Evolutionary conservation across 2,888 invertebrate genomes (phyloP).

Genomic region (Ophion ellenae): DNA sequence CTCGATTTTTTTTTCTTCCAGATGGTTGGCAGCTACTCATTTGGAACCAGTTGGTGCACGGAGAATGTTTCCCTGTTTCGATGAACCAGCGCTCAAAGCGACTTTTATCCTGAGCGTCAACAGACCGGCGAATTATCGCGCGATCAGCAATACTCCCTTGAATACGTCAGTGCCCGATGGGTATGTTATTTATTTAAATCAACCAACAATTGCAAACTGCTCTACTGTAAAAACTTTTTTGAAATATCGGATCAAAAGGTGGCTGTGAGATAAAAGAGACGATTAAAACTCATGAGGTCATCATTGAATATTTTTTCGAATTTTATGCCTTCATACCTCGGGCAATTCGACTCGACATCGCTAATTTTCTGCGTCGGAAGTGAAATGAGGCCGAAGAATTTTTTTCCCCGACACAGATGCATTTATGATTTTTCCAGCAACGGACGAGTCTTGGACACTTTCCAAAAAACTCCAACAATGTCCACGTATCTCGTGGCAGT

Average conservation of each 20-base stretch:
- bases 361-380: neutral
- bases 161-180: slow-evolving; percentile 68
- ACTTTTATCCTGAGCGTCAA: slow-evolving; percentile 85
- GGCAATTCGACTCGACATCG: neutral
- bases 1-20: slow-evolving; percentile 69
- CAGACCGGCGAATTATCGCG: slow-evolving; percentile 77
- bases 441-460: slow-evolving; percentile 76
- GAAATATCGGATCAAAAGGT: neutral
- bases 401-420: neutral
- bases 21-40: slow-evolving; percentile 89
- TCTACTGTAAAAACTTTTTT: neutral
- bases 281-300: too few species aligned
- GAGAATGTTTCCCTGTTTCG: slow-evolving; percentile 90
- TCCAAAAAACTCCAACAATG: slow-evolving; percentile 88
- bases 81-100: slow-evolving; percentile 90
- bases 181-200: slow-evolving; percentile 60
- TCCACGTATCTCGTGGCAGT: slow-evolving; percentile 94
- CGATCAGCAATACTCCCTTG: slow-evolving; percentile 76
- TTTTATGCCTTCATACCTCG: too few species aligned
- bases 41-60: slow-evolving; percentile 90
- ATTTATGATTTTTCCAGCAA: slow-evolving; percentile 46
- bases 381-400: neutral
- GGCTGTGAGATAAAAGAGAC: neutral
- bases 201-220: too few species aligned
- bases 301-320: too few species aligned